These are phyloP conservation scores for Geodia barretti DNA, from an alignment of 37 sponge, comb jelly and placozoan species.

Conservation along the genomic window DNA sequence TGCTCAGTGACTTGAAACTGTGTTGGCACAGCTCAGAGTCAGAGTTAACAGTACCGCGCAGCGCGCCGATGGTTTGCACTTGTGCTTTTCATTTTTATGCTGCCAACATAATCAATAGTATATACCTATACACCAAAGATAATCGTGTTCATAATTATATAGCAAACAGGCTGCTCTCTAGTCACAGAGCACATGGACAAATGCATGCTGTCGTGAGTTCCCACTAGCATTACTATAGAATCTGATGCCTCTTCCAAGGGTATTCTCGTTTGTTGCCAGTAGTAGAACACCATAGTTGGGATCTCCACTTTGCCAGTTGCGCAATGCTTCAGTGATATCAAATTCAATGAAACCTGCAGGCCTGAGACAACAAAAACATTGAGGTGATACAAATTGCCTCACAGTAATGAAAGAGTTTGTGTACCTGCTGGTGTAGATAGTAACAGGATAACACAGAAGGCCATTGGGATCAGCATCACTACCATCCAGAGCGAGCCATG, in stretches of 20 bases:
- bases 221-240: slow-evolving; percentile 9
- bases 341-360: slow-evolving; percentile 20
- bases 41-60: no score
- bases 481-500: slow-evolving; percentile 27
- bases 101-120: no score
- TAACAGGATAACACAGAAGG: neutral
- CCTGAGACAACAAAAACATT: no score
- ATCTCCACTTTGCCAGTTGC: slow-evolving; percentile 22
- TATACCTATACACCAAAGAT: no score
- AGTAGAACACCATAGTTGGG: slow-evolving; percentile 42
- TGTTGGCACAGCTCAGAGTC: no score
- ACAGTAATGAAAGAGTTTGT: no score
- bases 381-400: no score
- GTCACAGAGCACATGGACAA: slow-evolving; percentile 16
- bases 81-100: no score
- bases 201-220: neutral
- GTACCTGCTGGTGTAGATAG: slow-evolving; percentile 14
- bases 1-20: no score
- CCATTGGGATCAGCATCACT: slow-evolving; percentile 4
- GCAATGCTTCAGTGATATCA: slow-evolving; percentile 21
- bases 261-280: slow-evolving; percentile 15
- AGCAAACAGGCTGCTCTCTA: no score
- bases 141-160: no score
- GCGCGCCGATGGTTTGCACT: no score
- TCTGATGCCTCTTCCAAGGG: slow-evolving; percentile 6